Base-by-base conservation (phyloP, 2,888 invertebrate species). In the Pseudolycoriella hygida region DNA sequence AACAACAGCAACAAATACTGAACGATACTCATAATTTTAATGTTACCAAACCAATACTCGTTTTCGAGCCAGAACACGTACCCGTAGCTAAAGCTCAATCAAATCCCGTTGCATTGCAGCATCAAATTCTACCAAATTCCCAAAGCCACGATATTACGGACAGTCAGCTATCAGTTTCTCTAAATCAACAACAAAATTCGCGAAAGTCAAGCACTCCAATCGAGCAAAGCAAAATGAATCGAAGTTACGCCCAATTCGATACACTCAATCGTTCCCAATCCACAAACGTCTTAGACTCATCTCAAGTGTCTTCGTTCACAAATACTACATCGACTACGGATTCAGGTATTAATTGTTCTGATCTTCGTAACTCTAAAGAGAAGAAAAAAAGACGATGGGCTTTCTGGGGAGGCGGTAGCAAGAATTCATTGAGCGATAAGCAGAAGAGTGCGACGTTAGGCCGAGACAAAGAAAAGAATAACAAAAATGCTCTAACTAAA, bases 371-470 rank as follows among this genome's bases (percentile, higher is more conserved):
- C 12, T 18, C n/a, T 2, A 74, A 80, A 57, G 72, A 76, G 62
- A 76, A 76, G 60, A 73, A 74, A 50, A 63, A 73, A 47, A 70
- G 76, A 49, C 62, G 78, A 17, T 80, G 80, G 79, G 79, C 77
- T 12, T 71, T 81, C 54, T 70, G 81, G 48, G 76, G 79, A 59
- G 76, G 76, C 2, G 69, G 80, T 15, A 70, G 68, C 50, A 78
- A 77, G 53, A 61, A 64, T 6, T 68, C 64, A 38, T 68, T 50
- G 3, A 56, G 57, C 32, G 61, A 64, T 44, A 66, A 67, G 46
- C 72, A 71, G 47, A 72, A 80, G 53, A 76, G 77, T 49, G 80
- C 80, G 0, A 80, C 81, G 3, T 59, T 81, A 42, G 80, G 80
- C 0, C 67, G 81, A 48, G 78, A 79, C 49, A 70, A 74, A 50